These are phyloP conservation scores for Pachypanchax playfairii DNA, from an alignment of 2,113 vertebrate species.

Conservation along the genomic window DNA sequence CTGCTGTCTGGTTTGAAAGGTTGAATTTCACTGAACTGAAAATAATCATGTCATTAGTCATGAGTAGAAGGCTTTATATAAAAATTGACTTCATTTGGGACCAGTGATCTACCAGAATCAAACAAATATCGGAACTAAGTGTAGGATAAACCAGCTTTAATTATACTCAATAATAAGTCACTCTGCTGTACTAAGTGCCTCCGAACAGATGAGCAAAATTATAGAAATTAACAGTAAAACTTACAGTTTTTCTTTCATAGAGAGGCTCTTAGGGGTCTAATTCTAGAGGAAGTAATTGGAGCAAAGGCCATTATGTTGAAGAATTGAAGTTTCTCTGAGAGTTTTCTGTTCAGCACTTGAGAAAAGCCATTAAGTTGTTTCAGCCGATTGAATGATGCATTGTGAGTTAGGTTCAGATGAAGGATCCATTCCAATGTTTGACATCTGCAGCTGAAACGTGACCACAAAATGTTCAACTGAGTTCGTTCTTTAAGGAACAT, in stretches of 20 bases:
- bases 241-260: slow-evolving; percentile 8
- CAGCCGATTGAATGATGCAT: slow-evolving; percentile 12
- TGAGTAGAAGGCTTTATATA: slow-evolving; percentile 4
- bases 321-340: slow-evolving; percentile 16
- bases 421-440: slow-evolving; percentile 17
- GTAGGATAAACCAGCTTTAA: slow-evolving; percentile 13
- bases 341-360: slow-evolving; percentile 20
- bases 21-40: slow-evolving; percentile 12
- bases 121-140: neutral
- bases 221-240: slow-evolving; percentile 25
- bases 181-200: neutral
- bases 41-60: slow-evolving; percentile 14
- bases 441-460: slow-evolving; percentile 7
- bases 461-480: slow-evolving; percentile 3
- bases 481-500: too few relatives aligned
- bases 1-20: neutral
- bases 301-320: slow-evolving; percentile 12
- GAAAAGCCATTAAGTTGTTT: slow-evolving; percentile 15
- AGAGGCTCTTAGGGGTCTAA: slow-evolving; percentile 13
- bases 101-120: slow-evolving; percentile 16
- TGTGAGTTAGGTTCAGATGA: slow-evolving; percentile 29
- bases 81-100: neutral
- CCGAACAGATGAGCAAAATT: slow-evolving; percentile 10
- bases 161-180: neutral
- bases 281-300: too few relatives aligned